These are phyloP conservation scores for Gallinago nigripennis DNA, from an alignment of 2,797 vertebrate genomes.

Conservation along the genomic window DNA sequence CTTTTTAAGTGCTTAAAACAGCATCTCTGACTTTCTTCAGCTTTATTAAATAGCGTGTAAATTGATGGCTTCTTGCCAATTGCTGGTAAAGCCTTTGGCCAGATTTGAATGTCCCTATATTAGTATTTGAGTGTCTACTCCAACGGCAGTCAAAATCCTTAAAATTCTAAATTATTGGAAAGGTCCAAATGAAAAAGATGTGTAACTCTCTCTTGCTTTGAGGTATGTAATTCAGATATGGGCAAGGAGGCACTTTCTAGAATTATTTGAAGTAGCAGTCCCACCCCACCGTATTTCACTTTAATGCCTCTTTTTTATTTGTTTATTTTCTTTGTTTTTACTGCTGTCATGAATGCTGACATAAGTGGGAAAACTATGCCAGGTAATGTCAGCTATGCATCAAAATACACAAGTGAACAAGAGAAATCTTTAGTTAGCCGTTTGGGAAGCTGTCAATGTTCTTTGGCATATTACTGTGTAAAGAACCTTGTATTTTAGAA, in stretches of 20 bases:
- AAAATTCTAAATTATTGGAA: background rate
- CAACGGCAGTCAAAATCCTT: background rate
- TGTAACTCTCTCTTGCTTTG: background rate
- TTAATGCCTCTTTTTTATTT: constrained; percentile 75
- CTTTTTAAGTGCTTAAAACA: constrained; percentile 3
- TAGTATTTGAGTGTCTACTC: background rate
- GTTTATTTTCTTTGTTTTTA: constrained; percentile 78
- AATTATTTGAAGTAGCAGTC: constrained; percentile 9
- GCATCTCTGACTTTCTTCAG: background rate
- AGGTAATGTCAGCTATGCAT: constrained; percentile 77
- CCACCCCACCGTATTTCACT: constrained; percentile 45
- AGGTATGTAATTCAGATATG: background rate
- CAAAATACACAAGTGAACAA: constrained; percentile 32
- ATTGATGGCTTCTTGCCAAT: background rate
- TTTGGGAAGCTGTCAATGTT: background rate
- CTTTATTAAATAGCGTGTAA: background rate
- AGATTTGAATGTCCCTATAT: background rate
- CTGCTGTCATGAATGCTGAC: constrained; percentile 79
- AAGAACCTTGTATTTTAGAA: background rate
- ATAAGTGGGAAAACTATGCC: constrained; percentile 79
- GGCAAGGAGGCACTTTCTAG: constrained; percentile 40
- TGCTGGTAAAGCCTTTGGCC: background rate
- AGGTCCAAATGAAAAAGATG: background rate
- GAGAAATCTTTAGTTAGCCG: constrained; percentile 19
- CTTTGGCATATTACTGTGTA: background rate